Evolutionary conservation across 2,797 vertebrate species (phyloP), one percentile per base, ranked within the genome.

Genomic region (Pseudomugil tenellus): DNA sequence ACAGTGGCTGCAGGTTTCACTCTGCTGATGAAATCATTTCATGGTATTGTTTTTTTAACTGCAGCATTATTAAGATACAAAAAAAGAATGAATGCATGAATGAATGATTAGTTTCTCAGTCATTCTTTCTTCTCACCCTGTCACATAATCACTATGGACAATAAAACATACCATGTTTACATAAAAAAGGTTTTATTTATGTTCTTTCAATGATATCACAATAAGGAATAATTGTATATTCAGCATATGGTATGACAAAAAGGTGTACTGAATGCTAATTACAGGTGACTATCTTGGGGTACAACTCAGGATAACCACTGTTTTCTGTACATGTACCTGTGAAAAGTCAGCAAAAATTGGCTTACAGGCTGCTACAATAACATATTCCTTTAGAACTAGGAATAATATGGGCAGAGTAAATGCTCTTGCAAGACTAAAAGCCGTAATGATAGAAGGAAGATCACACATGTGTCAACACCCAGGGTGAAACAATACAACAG

Each of bases 271-370:
- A 85, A 72, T 82, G 87, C 86, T 86, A 92, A 90, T 90, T 80
- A 91, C 77, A 86, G 46, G 72, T 77, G 70, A 77, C 75, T 84
- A 83, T 75, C 84, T 79, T 4, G 25, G 67, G 65, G 35, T 88
- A 87, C 84, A 90, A 71, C 77, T 85, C 70, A 87, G 75, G 57
- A 86, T 72, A 73, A 66, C 84, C 74, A 77, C 67, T 61, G 53
- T 79, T 84, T 65, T 83, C 86, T 91, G 83, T 91, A 90, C 84
- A 87, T 78, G 90, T 91, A 92, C 90, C 92, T 91, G 85, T 90
- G 81, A 87, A 79, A 86, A 89, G 89, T 84, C 81, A 77, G 80
- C 75, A 87, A 87, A 88, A 76, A 63, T 75, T 71, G 72, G 77
- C 64, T 80, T 76, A 85, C 67, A 77, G 74, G 62, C 59, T 85